Percentiles rank a stretch among this genome's conserved stretches.
Conservation (phyloP, 2,113 vertebrate species). For the Heterocephalus glaber region DNA sequence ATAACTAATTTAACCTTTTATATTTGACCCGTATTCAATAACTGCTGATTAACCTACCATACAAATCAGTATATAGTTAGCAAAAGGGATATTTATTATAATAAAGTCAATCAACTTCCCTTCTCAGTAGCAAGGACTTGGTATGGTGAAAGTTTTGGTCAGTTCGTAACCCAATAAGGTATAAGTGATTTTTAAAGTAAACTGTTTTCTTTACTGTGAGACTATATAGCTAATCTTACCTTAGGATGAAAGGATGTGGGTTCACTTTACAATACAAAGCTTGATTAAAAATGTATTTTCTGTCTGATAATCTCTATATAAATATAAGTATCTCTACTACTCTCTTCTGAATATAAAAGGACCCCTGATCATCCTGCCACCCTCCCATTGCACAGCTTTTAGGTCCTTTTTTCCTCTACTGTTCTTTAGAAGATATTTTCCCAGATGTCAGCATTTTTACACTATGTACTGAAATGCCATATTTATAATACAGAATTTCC, state of each 20-base stretch:
- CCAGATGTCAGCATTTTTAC: conserved; percentile 6
- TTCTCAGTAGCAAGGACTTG: background rate
- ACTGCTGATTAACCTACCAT: background rate
- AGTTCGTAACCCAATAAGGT: background rate
- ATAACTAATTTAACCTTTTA: conserved; percentile 34
- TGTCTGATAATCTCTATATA: background rate
- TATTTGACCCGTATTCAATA: background rate
- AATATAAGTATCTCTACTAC: background rate
- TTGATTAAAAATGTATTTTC: conserved; percentile 41
- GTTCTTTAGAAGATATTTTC: conserved; percentile 15
- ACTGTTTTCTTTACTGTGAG: background rate
- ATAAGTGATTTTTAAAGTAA: conserved; percentile 47
- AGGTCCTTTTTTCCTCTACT: background rate
- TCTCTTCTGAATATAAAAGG: conserved; percentile 37
- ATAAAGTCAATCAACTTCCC: background rate
- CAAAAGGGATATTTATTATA: background rate
- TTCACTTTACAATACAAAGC: background rate
- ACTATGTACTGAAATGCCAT: background rate
- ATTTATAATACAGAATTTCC: conserved; percentile 42
- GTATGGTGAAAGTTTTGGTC: conserved; percentile 4
- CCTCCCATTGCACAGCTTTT: background rate
- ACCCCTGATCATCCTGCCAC: background rate
- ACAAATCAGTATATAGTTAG: background rate
- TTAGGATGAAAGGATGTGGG: conserved; percentile 23
- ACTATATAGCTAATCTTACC: background rate